A percentile compares a stretch with the other conserved stretches of the same genome.
Conservation (phyloP, 2,888 invertebrate genomes). For the Drosophila prostipennis region DNA sequence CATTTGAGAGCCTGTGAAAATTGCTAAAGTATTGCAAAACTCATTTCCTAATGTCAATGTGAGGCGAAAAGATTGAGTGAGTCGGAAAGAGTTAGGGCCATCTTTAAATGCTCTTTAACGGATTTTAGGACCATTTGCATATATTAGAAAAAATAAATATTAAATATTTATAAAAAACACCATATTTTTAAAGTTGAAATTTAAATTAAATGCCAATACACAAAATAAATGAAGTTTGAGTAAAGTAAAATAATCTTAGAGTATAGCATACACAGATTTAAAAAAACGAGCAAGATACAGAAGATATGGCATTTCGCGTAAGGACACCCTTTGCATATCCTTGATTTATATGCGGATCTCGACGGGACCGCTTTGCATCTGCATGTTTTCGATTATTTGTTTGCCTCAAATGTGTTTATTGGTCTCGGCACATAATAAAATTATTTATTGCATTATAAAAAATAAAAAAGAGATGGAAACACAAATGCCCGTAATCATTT, state of each 20-base stretch:
- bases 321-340: slow-evolving; percentile 13
- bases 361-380: slow-evolving; percentile 23
- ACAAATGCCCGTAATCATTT: slow-evolving; percentile 65
- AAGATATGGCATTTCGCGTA: neutral
- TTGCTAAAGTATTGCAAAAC: slow-evolving; percentile 50
- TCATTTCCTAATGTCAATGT: slow-evolving; percentile 58
- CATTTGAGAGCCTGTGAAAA: slow-evolving; percentile 41
- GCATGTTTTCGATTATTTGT: slow-evolving; percentile 62
- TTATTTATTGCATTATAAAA: slow-evolving; percentile 79
- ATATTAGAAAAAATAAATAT: too few species aligned
- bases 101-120: neutral
- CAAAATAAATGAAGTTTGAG: too few species aligned
- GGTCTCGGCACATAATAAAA: slow-evolving; percentile 72
- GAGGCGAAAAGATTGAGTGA: slow-evolving; percentile 24
- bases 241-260: neutral
- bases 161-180: too few species aligned
- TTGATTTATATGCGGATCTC: slow-evolving; percentile 64
- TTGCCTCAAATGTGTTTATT: slow-evolving; percentile 63
- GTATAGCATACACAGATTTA: neutral
- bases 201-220: too few species aligned
- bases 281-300: neutral
- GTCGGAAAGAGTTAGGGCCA: slow-evolving; percentile 6
- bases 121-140: too few species aligned
- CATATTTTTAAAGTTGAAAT: too few species aligned
- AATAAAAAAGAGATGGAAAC: slow-evolving; percentile 31